A percentile compares a stretch with the other conserved stretches of the same genome.
Evolutionary conservation across 1,140 invertebrate species (phyloP).

Genomic region (Mylabris phalerata): DNA sequence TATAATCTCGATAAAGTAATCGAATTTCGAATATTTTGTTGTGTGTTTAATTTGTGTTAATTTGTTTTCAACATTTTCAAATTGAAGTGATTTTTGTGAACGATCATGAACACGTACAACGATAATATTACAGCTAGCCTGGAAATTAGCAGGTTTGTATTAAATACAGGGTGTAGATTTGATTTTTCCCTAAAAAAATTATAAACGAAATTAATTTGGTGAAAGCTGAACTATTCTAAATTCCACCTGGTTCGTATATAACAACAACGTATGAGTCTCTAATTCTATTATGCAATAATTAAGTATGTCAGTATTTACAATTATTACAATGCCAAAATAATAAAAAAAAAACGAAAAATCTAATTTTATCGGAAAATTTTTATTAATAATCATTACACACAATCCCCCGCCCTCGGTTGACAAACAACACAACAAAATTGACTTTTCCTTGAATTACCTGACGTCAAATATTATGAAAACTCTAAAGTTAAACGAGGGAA

Average conservation of each 20-base stretch:
- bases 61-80: neutral
- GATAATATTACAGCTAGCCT: slow-evolving; percentile 34
- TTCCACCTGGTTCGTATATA: slow-evolving; percentile 5
- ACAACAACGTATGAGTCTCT: neutral
- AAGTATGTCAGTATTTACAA: slow-evolving; percentile 25
- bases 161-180: neutral
- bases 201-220: slow-evolving; percentile 10
- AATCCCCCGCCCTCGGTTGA: neutral
- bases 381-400: neutral
- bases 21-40: slow-evolving; percentile 3
- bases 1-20: neutral
- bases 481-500: too few relatives aligned
- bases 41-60: slow-evolving; percentile 2
- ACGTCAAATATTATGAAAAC: too few relatives aligned
- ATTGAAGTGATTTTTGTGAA: neutral
- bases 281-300: slow-evolving; percentile 28
- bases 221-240: slow-evolving; percentile 20
- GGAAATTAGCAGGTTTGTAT: slow-evolving; percentile 34
- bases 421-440: too few relatives aligned
- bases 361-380: neutral
- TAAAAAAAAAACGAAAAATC: neutral
- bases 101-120: slow-evolving; percentile 31
- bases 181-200: neutral
- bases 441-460: too few relatives aligned
- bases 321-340: neutral